phyloP scores from a whole-genome alignment of 30 jellyfish, hydroid and myxozoan species.

The Aurelia coerulea region DNA sequence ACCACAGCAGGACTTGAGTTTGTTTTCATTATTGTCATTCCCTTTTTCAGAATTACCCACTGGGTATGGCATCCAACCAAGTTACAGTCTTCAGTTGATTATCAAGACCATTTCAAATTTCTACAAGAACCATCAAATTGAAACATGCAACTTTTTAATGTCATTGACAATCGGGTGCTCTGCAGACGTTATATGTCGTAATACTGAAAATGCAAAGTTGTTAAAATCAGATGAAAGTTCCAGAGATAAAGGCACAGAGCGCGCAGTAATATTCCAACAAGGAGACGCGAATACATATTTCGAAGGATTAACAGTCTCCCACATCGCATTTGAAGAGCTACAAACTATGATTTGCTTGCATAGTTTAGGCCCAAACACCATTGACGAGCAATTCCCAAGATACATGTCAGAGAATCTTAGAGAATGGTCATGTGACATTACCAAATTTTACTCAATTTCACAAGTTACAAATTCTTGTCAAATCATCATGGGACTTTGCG shows the following conservation, averaged over 20 bases:
- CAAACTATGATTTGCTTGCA: constrained; percentile 18
- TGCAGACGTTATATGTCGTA: background rate
- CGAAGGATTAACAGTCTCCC: constrained; percentile 47
- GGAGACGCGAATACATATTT: constrained; percentile 51
- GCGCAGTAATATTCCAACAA: constrained; percentile 36
- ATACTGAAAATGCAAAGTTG: background rate
- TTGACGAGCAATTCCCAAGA: background rate
- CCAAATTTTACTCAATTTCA: background rate
- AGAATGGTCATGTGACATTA: background rate
- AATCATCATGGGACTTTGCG: constrained; percentile 16
- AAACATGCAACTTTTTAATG: background rate
- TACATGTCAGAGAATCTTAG: background rate
- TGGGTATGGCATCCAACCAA: constrained; percentile 51
- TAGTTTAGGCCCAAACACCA: background rate
- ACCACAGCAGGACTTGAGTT: too few relatives aligned
- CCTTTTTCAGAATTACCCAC: constrained; percentile 42
- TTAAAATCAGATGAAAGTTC: background rate
- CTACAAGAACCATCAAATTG: background rate
- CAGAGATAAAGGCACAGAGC: background rate
- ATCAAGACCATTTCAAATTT: constrained; percentile 13
- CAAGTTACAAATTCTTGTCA: background rate
- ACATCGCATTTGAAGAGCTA: constrained; percentile 54
- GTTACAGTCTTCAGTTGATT: constrained; percentile 30
- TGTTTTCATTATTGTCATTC: too few relatives aligned
- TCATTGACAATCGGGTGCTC: background rate